Percentiles rank a stretch among this genome's conserved stretches.
phyloP scores from a whole-genome alignment of 2,888 invertebrate species.

The Bombylius major region DNA sequence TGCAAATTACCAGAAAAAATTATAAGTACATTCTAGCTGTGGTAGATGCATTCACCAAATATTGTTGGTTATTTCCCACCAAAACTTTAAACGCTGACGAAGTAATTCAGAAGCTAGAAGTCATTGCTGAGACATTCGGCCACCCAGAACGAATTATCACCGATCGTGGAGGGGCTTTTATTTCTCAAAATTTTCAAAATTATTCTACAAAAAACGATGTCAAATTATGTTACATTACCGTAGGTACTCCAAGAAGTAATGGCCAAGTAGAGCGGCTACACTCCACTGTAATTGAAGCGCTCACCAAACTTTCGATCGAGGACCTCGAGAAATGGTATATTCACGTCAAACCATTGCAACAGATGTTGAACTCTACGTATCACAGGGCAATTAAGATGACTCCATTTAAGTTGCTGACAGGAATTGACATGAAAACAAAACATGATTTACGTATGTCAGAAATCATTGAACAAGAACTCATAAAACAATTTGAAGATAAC shows the following conservation, averaged over 20 bases:
- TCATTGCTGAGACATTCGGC: conserved; percentile 10
- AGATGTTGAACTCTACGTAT: no score
- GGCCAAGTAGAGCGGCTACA: conserved; percentile 12
- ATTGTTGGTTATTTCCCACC: conserved; percentile 12
- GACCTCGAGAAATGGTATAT: conserved; percentile 20
- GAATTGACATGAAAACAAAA: no score
- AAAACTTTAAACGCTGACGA: conserved; percentile 10
- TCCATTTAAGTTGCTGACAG: no score
- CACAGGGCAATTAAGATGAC: no score
- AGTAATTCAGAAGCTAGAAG: conserved; percentile 9
- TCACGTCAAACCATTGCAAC: no score
- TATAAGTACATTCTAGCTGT: conserved; percentile 26
- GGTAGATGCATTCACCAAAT: conserved; percentile 25
- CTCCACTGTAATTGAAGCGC: conserved; percentile 5
- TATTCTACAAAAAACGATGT: conserved; percentile 8
- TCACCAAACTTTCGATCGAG: conserved; percentile 10
- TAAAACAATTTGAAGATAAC: no score
- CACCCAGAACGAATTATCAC: conserved; percentile 9
- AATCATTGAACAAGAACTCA: no score
- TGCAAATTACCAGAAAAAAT: conserved; percentile 14
- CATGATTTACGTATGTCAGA: no score
- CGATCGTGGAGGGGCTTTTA: conserved; percentile 10
- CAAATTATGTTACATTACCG: conserved; percentile 5
- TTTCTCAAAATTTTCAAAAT: conserved; percentile 7
- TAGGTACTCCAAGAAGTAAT: conserved; percentile 9